Evolutionary conservation across 2,113 vertebrate species (phyloP).

Genomic region (Heptranchias perlo): DNA sequence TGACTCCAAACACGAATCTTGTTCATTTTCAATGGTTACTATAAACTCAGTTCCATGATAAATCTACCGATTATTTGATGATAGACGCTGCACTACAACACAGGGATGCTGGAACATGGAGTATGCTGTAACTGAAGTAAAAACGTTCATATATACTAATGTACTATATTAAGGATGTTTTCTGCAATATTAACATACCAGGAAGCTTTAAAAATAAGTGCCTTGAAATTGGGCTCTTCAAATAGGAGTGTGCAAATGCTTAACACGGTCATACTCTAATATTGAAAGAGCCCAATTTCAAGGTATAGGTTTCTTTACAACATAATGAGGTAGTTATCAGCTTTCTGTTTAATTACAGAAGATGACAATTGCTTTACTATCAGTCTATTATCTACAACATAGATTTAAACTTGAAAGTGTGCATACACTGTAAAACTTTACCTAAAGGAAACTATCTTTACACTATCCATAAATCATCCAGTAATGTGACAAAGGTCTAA

Average conservation of each 20-base stretch:
- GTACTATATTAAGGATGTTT: not conserved
- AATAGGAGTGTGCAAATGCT: not conserved
- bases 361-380: not conserved
- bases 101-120: not conserved
- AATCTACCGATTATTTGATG: no score
- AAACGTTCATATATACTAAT: no score
- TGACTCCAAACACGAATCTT: not conserved
- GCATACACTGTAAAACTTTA: not conserved
- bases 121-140: no score
- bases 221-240: not conserved
- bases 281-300: not conserved
- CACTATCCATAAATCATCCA: not conserved
- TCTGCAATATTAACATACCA: not conserved
- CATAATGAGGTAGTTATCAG: not conserved
- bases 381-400: not conserved
- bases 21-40: not conserved
- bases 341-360: not conserved
- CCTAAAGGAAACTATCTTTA: not conserved
- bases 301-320: not conserved
- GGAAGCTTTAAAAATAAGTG: not conserved
- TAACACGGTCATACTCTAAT: not conserved
- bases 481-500: not conserved
- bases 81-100: not conserved
- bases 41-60: no score
- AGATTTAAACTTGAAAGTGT: not conserved